Base-by-base conservation (phyloP, 2,113 vertebrate species). In the Psephotus haematonotus region DNA sequence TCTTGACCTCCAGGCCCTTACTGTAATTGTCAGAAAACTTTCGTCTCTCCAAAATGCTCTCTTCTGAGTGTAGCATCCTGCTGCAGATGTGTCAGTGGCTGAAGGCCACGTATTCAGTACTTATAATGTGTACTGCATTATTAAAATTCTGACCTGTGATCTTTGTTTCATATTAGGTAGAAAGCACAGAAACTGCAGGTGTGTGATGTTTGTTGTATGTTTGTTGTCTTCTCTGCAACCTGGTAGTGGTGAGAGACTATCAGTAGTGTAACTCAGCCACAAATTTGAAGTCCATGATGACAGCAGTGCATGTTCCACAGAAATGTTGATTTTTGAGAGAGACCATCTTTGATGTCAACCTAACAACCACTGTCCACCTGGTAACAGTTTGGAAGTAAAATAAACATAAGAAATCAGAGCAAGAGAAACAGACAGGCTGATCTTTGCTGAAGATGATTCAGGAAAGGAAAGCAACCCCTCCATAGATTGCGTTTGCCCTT, bases 401-500 rank as follows among this genome's bases (percentile, higher is more conserved):
- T 15, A 50, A 65, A 64, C 5, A 4, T 74, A 20, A 92, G 85
- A 96, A 90, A 93, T 84, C 25, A 57, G 95, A 97, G 85, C 50
- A 71, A 72, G 84, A 88, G 79, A 76, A 95, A 89, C 74, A 85
- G 68, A 96, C 43, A 81, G 41, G 86, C 33, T 23, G 33, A 59
- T 59, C 33, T 59, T 59, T 35, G 68, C 44, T 74, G 80, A 63
- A 90, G 94, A 97, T 87, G 78, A 81, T 86, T 81, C 68, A 60
- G 92, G 84, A 90, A 91, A 55, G 91, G 71, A 91, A 92, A 93
- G 75, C 95, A 93, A 90, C 64, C 83, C 88, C 82, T 92, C 67
- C 68, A 86, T 52, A 97, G 88, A 95, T 76, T 84, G 55, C 39
- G 0, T 92, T 94, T 97, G 77, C 77, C 83, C 82, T 96, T 4